Evolutionary conservation across 2,113 vertebrate genomes (phyloP).

Genomic region (Phrynosoma platyrhinos): DNA sequence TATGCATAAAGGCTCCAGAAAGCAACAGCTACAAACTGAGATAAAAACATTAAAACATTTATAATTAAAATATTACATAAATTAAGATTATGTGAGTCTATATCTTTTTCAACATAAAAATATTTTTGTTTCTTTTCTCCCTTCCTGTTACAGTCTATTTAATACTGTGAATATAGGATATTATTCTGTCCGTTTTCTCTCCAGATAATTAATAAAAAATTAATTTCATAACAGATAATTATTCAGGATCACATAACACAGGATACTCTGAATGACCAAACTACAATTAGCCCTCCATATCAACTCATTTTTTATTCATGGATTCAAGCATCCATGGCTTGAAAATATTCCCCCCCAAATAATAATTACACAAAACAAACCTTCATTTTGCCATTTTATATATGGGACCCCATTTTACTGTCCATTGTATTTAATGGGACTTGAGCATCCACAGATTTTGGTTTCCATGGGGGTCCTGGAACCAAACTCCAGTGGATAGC

Average conservation of each 20-base stretch:
- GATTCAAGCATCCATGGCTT: too few species aligned
- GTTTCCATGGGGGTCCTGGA: too few species aligned
- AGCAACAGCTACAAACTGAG: conserved; percentile 69
- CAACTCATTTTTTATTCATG: too few species aligned
- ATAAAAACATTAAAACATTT: conserved; percentile 21
- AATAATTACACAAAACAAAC: too few species aligned
- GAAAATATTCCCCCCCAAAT: too few species aligned
- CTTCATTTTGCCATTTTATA: too few species aligned
- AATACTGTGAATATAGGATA: neutral
- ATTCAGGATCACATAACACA: neutral
- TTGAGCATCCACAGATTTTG: too few species aligned
- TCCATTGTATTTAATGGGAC: too few species aligned
- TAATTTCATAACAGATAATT: neutral
- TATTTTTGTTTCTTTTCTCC: neutral
- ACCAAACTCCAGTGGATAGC: too few species aligned
- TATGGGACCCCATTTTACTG: too few species aligned
- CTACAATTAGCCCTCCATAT: neutral
- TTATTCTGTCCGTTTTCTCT: neutral
- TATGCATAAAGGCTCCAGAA: conserved; percentile 72
- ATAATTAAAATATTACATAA: conserved; percentile 6
- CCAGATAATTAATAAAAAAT: neutral
- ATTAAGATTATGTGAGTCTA: neutral
- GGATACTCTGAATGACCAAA: neutral
- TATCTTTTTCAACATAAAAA: neutral
- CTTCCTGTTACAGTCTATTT: neutral